Conservation (phyloP, 2,888 invertebrate species). For the Ptychoptera contaminata region DNA sequence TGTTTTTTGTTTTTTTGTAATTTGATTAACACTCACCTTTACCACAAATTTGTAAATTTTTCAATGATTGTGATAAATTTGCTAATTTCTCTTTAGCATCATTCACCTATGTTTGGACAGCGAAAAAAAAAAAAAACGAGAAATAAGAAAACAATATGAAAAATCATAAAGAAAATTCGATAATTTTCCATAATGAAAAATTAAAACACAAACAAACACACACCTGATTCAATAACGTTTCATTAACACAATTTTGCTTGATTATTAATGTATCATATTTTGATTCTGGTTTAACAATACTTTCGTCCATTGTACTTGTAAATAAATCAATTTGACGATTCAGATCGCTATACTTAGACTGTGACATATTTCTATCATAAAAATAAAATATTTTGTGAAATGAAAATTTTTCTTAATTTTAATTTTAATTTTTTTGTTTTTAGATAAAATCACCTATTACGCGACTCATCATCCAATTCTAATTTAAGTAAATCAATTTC, state of each 20-base stretch:
- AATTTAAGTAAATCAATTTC: conserved; percentile 4
- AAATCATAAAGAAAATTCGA: too few relatives aligned
- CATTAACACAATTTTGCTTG: conserved; percentile 8
- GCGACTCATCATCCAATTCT: conserved; percentile 2
- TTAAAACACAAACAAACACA: too few relatives aligned
- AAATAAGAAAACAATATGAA: not conserved
- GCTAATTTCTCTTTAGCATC: conserved; percentile 9
- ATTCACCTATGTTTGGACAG: conserved; percentile 4
- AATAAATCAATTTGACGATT: conserved; percentile 8
- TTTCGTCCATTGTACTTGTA: not conserved
- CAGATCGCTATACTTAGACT: conserved; percentile 7
- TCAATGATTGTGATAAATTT: conserved; percentile 8
- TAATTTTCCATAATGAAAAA: too few relatives aligned
- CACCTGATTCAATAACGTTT: conserved; percentile 5
- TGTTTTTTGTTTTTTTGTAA: too few relatives aligned
- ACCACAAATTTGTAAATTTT: conserved; percentile 8
- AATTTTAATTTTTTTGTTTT: too few relatives aligned
- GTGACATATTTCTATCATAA: conserved; percentile 4
- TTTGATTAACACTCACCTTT: conserved; percentile 5
- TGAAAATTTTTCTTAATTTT: not conserved
- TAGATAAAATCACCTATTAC: conserved; percentile 2
- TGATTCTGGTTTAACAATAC: conserved; percentile 7
- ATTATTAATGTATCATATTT: conserved; percentile 8
- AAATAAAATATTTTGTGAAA: not conserved
- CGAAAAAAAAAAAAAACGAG: not conserved